Percentiles rank a stretch among this genome's conserved stretches.
These are phyloP conservation scores for Anaspis maculata DNA, from an alignment of 2,888 invertebrate genomes.

Conservation along the genomic window DNA sequence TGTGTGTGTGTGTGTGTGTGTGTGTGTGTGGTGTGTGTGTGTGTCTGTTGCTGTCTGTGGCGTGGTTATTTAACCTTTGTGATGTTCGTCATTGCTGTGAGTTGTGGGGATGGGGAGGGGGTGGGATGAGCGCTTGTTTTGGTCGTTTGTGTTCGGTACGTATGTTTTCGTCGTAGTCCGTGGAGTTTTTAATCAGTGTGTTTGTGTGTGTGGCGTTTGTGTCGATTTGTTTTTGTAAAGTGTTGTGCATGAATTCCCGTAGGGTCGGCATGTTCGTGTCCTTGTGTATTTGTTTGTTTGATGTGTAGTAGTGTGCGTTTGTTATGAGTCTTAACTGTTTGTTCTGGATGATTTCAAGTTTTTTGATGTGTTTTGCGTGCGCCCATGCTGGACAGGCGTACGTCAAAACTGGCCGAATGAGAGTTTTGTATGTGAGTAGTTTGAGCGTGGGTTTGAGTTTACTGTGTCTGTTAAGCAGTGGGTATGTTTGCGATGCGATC, in stretches of 20 bases:
- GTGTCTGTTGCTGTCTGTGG: too few species aligned
- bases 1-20: too few species aligned
- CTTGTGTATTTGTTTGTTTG: not conserved
- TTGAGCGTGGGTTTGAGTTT: constrained; percentile 1
- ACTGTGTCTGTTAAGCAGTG: constrained; percentile 1
- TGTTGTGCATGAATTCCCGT: too few species aligned
- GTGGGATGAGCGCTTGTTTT: too few species aligned
- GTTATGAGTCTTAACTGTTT: not conserved
- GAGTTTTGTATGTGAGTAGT: constrained; percentile 4
- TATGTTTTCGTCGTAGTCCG: too few species aligned
- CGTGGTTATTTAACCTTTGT: too few species aligned
- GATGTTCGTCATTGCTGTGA: too few species aligned
- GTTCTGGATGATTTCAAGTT: not conserved
- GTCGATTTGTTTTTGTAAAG: not conserved
- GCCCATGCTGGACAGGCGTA: constrained; percentile 1
- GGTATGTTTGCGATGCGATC: not conserved
- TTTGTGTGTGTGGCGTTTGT: too few species aligned
- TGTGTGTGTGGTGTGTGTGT: too few species aligned
- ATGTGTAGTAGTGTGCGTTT: not conserved
- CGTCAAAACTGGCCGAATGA: constrained; percentile 2
- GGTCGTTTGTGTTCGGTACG: too few species aligned
- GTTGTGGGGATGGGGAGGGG: too few species aligned
- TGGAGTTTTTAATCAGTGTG: too few species aligned
- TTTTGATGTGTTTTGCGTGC: not conserved
- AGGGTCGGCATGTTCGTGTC: not conserved